Base-by-base conservation (phyloP, 2,797 vertebrate genomes). In the Cyclura pinguis region DNA sequence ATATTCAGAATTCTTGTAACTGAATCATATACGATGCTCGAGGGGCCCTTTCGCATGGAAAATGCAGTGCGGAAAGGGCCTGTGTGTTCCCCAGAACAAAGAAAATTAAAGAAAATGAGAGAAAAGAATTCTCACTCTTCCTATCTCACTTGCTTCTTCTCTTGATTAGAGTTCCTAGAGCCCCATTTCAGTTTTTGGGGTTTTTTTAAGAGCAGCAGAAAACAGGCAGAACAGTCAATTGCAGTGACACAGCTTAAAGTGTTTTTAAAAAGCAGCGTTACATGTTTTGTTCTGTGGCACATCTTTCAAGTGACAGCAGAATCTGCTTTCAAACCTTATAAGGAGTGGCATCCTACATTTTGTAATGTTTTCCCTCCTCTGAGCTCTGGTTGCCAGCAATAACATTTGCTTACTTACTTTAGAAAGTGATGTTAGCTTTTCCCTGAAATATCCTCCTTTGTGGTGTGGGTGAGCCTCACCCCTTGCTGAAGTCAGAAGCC, bases 261-360 rank as follows among this genome's bases (percentile, higher is more conserved):
- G 52, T 38, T 81, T 32, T 50, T 80, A 1, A 52, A 87, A 67
- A 50, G 50, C 8, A n/a, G 52, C 52, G 12, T 13, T 74, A 74
- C 16, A 47, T 62, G 24, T 74, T 76, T n/a, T 85, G 62, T 14
- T 89, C 76, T 78, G 9, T 85, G 50, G 27, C 50, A 59, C 52
- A 5, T 27, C 50, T 57, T 57, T 74, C 64, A n/a, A 89, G 64
- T 29, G n/a, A 82, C 52, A 59, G 16, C 35, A 67, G 74, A 85
- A 80, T n/a, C 88, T 72, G 76, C 64, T 57, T 72, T 27, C 35
- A 80, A 32, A 27, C 27, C 78, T 59, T 86, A 86, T 47, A 86
- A 86, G 78, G 78, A 62, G 76, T 76, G 62, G 38, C 59, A 62
- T 85, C 42, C 76, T 86, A 29, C 50, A 81, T 72, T 72, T 80